These are phyloP conservation scores for Rhea americana DNA, from an alignment of 2,113 vertebrate species.

Conservation along the genomic window DNA sequence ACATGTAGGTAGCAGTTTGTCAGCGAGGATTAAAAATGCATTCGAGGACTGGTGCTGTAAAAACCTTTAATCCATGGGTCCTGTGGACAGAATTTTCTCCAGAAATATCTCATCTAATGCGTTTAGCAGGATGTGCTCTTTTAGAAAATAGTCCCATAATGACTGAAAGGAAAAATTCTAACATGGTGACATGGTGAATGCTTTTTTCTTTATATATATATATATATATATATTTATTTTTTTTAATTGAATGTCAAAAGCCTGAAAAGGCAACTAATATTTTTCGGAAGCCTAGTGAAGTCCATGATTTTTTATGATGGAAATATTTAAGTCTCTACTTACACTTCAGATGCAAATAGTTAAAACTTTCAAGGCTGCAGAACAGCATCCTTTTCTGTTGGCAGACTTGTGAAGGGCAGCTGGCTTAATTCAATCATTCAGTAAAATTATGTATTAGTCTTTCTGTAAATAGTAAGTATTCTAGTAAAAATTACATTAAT, in stretches of 20 bases:
- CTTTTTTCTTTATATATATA: not conserved
- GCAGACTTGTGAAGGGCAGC: not conserved
- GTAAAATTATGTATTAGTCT: not conserved
- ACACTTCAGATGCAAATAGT: not conserved
- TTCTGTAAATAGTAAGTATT: not conserved
- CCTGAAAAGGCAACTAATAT: too few species aligned
- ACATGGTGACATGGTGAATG: not conserved
- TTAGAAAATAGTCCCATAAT: not conserved
- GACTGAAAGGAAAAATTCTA: not conserved
- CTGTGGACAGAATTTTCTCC: not conserved
- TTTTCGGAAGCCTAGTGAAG: not conserved
- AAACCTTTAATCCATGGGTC: constrained; percentile 39
- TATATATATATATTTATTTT: too few species aligned
- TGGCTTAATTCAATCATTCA: not conserved
- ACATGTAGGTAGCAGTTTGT: not conserved
- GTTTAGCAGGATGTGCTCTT: not conserved
- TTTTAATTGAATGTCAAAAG: not conserved
- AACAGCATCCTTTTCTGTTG: not conserved
- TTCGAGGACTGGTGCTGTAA: not conserved
- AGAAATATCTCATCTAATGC: constrained; percentile 25
- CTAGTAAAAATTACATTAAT: not conserved
- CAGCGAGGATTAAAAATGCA: constrained; percentile 27
- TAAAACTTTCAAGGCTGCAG: not conserved
- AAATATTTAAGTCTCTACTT: not conserved
- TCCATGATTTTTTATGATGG: not conserved